A percentile compares a stretch with the other conserved stretches of the same genome.
phyloP scores from a whole-genome alignment of 1,140 invertebrate genomes.

The Pteromalus puparum region DNA sequence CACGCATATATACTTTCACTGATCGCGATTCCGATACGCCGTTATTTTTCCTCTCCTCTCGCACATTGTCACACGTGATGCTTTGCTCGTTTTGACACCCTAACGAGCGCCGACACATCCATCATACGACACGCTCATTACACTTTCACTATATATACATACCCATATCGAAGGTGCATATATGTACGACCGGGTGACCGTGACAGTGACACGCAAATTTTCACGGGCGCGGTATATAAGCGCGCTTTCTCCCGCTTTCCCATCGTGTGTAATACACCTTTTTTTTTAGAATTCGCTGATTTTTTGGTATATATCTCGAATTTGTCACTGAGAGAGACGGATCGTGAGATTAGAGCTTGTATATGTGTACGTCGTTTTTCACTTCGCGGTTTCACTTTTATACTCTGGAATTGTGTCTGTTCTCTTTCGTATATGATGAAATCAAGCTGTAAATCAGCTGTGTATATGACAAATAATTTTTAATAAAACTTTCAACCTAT shows the following conservation, averaged over 20 bases:
- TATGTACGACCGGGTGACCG: background rate
- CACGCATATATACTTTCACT: background rate
- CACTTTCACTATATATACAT: background rate
- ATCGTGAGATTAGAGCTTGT: background rate
- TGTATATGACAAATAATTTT: too few relatives aligned
- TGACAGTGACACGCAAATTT: slow-evolving; percentile 42
- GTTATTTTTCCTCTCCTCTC: background rate
- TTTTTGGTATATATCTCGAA: background rate
- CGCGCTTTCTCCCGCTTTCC: slow-evolving; percentile 33
- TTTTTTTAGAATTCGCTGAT: background rate
- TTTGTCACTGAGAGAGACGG: background rate
- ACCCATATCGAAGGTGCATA: background rate
- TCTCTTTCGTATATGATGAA: too few relatives aligned
- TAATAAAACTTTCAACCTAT: too few relatives aligned
- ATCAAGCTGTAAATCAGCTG: too few relatives aligned
- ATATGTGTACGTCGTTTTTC: too few relatives aligned
- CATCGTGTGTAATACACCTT: background rate
- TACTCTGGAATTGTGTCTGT: too few relatives aligned
- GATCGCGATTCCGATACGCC: background rate
- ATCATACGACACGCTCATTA: background rate
- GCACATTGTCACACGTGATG: background rate
- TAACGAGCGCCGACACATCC: background rate
- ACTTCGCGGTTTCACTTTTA: too few relatives aligned
- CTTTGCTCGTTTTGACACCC: background rate
- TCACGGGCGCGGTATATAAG: slow-evolving; percentile 8